Conservation (phyloP, 2,113 vertebrate species). For the Nerophis lumbriciformis region DNA sequence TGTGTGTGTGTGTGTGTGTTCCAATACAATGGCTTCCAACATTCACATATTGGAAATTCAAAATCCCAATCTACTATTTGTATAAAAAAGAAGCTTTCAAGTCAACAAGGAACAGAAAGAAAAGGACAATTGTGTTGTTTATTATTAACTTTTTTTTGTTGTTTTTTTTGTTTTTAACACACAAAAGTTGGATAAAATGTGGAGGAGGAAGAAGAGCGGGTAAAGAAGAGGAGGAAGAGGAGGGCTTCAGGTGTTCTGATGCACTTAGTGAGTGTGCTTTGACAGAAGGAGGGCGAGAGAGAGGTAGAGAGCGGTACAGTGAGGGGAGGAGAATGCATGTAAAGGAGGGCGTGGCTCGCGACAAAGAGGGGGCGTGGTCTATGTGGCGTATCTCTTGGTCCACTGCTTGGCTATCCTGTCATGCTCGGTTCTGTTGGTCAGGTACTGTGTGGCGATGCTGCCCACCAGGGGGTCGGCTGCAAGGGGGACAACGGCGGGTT, state of each 20-base stretch:
- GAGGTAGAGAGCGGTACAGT: constrained; percentile 44
- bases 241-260: constrained; percentile 74
- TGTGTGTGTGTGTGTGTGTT: constrained; percentile 68
- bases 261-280: constrained; percentile 98
- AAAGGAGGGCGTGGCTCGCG: background rate
- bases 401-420: constrained; percentile 98
- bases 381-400: constrained; percentile 97
- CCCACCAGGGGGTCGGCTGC: constrained; percentile 94
- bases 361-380: constrained; percentile 42
- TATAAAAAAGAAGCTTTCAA: constrained; percentile 85
- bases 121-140: constrained; percentile 38
- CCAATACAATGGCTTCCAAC: constrained; percentile 74
- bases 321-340: background rate
- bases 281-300: constrained; percentile 75
- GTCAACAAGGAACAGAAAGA: constrained; percentile 81
- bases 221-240: constrained; percentile 49
- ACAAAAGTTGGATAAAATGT: constrained; percentile 61
- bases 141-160: constrained; percentile 17
- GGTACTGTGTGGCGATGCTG: constrained; percentile 95
- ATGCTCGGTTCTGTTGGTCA: constrained; percentile 97
- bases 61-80: constrained; percentile 78
- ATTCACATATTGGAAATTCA: constrained; percentile 74
- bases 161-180: constrained; percentile 44
- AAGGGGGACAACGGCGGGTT: background rate
- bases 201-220: constrained; percentile 36